Evolutionary conservation across 2,888 invertebrate genomes (phyloP), one percentile per base, ranked within the genome.

Genomic region (Cenopis cana): DNA sequence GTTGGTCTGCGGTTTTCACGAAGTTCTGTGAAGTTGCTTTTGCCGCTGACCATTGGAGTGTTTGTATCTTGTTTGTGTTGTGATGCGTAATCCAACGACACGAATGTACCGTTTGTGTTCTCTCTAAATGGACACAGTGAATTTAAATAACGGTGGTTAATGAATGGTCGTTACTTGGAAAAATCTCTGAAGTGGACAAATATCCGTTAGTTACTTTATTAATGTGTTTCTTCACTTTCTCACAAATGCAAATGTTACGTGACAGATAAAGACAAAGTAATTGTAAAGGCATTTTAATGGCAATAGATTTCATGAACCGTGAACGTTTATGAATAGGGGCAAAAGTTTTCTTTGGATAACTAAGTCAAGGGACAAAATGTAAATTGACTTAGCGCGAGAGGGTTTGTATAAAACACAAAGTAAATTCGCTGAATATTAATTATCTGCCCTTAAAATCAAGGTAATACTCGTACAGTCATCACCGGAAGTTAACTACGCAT

Each of bases 41-140:
- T 8, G 6, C 18, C 12, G 46, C 14, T 62, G 18, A 59, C 59
- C 59, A 18, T 14, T 33, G 6, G n/a, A 1, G 29, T 8, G 0
- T 50, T 29, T 54, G 14, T 24, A 12, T 61, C 49, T 33, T 33
- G 33, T 61, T 61, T 50, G 41, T 59, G 54, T 54, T 59, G 61
- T 61, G 50, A 17, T 14, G n/a, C 24, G 49, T 61, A 50, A 61
- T 50, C 61, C 33, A 18, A 2, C 36, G 33, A 18, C 29, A 46
- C 60, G 2, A 46, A 50, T 33, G 33, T 33, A 33, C 33, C 49
- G 61, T 61, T 61, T 49, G 61, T 62, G 33, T 62, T 62, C 29
- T 3, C 41, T 12, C 49, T 17, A 62, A 61, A 62, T 17, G 61
- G 49, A 49, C 33, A 50, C 50, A 29, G 61, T 62, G 33, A 62